phyloP scores from a whole-genome alignment of 2,888 invertebrate genomes.

The Amphimallon solstitiale region DNA sequence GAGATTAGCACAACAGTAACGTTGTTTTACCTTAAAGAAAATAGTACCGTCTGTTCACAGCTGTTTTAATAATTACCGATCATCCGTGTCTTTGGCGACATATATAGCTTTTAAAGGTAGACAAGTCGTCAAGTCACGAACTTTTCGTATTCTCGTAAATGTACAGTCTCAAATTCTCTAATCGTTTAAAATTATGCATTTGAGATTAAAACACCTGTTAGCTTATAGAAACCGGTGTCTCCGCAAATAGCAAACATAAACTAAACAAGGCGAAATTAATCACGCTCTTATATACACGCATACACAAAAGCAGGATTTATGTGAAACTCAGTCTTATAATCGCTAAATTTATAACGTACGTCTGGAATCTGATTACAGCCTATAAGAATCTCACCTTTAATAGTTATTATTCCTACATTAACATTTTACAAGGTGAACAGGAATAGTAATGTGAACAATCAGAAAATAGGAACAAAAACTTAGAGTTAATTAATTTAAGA shows the following conservation, averaged over 20 bases:
- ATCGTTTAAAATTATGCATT: constrained; percentile 43
- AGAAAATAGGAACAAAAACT: no score
- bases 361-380: constrained; percentile 17
- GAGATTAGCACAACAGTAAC: no score
- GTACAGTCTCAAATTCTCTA: constrained; percentile 25
- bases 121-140: background rate
- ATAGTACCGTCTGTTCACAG: no score
- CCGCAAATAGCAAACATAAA: constrained; percentile 40
- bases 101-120: no score
- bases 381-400: constrained; percentile 33
- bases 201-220: constrained; percentile 43
- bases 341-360: constrained; percentile 30
- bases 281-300: constrained; percentile 37
- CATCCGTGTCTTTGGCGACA: no score
- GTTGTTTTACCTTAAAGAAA: no score
- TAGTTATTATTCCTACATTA: constrained; percentile 20
- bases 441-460: no score
- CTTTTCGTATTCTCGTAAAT: background rate
- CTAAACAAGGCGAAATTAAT: constrained; percentile 43
- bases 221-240: constrained; percentile 41
- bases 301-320: constrained; percentile 43
- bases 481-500: no score
- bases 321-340: constrained; percentile 31
- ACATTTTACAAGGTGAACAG: background rate
- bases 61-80: no score